Base-by-base conservation (phyloP, 2,888 invertebrate genomes). In the Phyllotreta cruciferae region DNA sequence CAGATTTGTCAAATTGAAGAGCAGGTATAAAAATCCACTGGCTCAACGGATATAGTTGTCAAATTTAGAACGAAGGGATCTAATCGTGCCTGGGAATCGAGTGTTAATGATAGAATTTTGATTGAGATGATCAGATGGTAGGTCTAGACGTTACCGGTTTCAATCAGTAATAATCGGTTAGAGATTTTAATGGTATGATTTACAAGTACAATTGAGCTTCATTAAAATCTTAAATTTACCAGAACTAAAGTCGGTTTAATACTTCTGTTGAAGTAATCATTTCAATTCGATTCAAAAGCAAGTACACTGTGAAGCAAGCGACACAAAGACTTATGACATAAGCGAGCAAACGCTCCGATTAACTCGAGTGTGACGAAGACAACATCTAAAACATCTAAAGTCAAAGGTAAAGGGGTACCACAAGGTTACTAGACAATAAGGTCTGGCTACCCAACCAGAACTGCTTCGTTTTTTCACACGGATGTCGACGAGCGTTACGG, bases 381-480 rank as follows among this genome's bases (percentile, higher is more conserved):
- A 67, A 68, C 62, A 66, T 37, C 58, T 50, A 41, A 64, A 67
- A 68, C 62, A 66, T 37, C 58, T 50, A 41, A 13, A 60, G 64
- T 60, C 63, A 69, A 67, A 70, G 71, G 71, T 69, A 70, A 70
- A 71, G 71, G 74, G 74, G 70, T 71, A 69, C 66, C 71, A 63
- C 72, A 75, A 75, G 73, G 73, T 74, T 72, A 71, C 60, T 64
- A 63, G 71, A 74, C 74, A 75, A 74, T 73, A 71, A 75, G 73
- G 75, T 77, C 76, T 75, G 70, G 67, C 69, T 74, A 71, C 62
- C 78, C 76, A 75, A 78, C 77, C 79, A 70, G 71, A 75, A 75
- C 76, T 66, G 70, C 73, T 76, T 73, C 41, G 73, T 70, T 68
- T 78, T 60, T 65, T 65, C 65, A 62, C 65, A 65, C 80, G 78